Conservation (phyloP, 2,113 vertebrate genomes). For the Pseudopodoces humilis region DNA sequence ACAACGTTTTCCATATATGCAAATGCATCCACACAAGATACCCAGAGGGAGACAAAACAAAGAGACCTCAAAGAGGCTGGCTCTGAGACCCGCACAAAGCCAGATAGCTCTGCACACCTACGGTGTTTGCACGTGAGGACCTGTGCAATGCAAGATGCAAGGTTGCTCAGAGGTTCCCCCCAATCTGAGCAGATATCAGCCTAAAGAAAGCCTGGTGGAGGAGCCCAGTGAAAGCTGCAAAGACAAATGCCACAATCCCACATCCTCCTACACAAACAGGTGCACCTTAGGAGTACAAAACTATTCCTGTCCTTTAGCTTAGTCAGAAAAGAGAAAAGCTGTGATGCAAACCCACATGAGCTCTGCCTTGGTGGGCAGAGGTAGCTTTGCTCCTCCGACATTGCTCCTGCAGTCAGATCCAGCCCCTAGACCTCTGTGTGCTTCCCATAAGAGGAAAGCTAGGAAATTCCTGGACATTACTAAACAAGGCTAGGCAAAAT, state of each 20-base stretch:
- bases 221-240: conserved; percentile 13
- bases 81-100: conserved; percentile 32
- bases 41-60: conserved; percentile 63
- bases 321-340: conserved; percentile 44
- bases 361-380: neutral
- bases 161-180: neutral
- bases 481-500: neutral
- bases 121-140: neutral
- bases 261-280: conserved; percentile 51
- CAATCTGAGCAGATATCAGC: neutral
- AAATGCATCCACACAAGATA: conserved; percentile 52
- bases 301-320: conserved; percentile 41
- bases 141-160: fast-evolving
- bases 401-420: neutral
- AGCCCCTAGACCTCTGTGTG: neutral
- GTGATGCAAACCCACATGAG: neutral
- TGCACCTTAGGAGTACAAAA: conserved; percentile 25
- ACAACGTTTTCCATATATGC: conserved; percentile 58
- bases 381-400: neutral
- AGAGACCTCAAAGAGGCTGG: conserved; percentile 47
- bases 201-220: neutral
- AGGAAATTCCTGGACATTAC: neutral
- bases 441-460: neutral
- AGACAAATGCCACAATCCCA: conserved; percentile 58
- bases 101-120: neutral